Conservation (phyloP, 2,888 invertebrate genomes). For the Mythimna vitellina region DNA sequence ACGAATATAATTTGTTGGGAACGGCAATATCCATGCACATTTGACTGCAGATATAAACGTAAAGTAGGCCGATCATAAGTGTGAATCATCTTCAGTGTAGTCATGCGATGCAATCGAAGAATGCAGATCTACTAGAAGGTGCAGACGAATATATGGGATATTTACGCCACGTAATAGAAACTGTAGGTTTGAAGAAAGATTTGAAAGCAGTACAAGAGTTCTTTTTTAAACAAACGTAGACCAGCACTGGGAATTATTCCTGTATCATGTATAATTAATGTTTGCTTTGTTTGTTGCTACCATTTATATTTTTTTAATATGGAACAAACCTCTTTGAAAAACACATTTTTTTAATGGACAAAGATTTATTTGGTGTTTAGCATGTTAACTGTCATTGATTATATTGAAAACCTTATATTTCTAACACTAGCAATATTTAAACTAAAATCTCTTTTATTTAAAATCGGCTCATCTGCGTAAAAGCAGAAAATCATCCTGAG, state of each 20-base stretch:
- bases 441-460: too few relatives aligned
- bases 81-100: conserved; percentile 64
- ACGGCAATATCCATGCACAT: conserved; percentile 62
- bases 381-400: too few relatives aligned
- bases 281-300: too few relatives aligned
- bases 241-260: too few relatives aligned
- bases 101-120: conserved; percentile 45
- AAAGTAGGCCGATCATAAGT: conserved; percentile 66
- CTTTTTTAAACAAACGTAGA: too few relatives aligned
- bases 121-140: conserved; percentile 43
- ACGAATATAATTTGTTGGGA: conserved; percentile 56
- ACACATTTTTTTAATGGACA: too few relatives aligned
- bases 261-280: too few relatives aligned
- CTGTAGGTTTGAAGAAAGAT: background rate
- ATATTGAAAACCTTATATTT: background rate
- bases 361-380: too few relatives aligned
- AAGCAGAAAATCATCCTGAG: too few relatives aligned
- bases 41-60: conserved; percentile 65
- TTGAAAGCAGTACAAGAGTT: background rate
- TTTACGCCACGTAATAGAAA: background rate
- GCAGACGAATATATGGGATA: conserved; percentile 2
- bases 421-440: background rate
- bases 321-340: too few relatives aligned
- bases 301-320: too few relatives aligned
- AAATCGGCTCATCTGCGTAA: too few relatives aligned